A percentile compares a stretch with the other conserved stretches of the same genome.
phyloP scores from a whole-genome alignment of 1,140 invertebrate species.

The Thaumetopoea pityocampa region DNA sequence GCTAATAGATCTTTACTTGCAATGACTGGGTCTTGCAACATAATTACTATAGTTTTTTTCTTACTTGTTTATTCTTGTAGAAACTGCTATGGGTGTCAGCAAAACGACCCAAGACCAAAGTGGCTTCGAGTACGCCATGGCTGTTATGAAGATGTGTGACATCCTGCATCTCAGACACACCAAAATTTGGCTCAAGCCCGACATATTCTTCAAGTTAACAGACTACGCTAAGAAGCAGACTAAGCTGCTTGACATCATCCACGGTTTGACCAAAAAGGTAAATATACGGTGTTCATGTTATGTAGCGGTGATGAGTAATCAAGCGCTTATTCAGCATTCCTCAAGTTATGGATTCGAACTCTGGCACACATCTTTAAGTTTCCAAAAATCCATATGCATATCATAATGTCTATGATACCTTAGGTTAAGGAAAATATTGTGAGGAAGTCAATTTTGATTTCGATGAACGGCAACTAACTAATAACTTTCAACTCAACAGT shows the following conservation, averaged over 20 bases:
- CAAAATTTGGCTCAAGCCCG: conserved; percentile 88
- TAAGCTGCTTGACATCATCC: conserved; percentile 86
- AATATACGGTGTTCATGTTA: background rate
- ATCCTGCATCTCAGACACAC: conserved; percentile 90
- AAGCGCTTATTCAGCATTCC: too few relatives aligned
- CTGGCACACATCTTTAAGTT: too few relatives aligned
- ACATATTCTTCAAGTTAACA: conserved; percentile 88
- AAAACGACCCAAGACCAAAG: conserved; percentile 85
- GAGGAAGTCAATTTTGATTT: too few relatives aligned
- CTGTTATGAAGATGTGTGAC: conserved; percentile 91
- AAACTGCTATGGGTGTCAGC: conserved; percentile 89
- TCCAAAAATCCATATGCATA: too few relatives aligned
- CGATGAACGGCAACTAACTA: too few relatives aligned
- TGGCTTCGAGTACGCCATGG: conserved; percentile 88
- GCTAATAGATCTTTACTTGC: too few relatives aligned
- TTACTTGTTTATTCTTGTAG: conserved; percentile 62
- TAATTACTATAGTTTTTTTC: too few relatives aligned
- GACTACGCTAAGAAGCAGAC: conserved; percentile 86
- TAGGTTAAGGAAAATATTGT: too few relatives aligned
- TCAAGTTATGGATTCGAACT: too few relatives aligned
- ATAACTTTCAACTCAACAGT: background rate
- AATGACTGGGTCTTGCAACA: too few relatives aligned
- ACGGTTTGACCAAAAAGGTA: conserved; percentile 88
- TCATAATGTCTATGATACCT: too few relatives aligned
- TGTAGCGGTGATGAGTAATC: too few relatives aligned